Evolutionary conservation across 2,113 vertebrate genomes (phyloP).

Genomic region (Brachirus orientalis): DNA sequence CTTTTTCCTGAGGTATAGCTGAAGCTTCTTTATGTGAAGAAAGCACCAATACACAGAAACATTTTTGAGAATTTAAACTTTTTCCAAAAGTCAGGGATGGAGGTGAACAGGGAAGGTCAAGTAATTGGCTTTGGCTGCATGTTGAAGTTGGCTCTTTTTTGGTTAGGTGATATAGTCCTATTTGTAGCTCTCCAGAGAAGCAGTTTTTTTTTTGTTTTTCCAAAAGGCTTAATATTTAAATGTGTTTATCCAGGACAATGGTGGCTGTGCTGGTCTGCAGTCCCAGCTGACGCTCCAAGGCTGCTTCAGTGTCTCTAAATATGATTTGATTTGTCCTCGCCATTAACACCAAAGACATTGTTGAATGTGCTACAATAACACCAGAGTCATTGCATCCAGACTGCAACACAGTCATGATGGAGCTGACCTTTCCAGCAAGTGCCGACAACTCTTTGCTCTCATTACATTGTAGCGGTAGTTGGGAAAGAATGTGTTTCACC

Average conservation of each 20-base stretch:
- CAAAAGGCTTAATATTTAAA: no score
- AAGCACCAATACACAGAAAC: no score
- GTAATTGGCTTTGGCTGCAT: no score
- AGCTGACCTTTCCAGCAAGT: slow-evolving; percentile 21
- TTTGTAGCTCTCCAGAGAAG: not conserved
- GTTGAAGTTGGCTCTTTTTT: no score
- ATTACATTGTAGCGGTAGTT: not conserved
- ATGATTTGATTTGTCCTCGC: not conserved
- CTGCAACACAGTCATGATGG: not conserved
- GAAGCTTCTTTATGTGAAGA: no score
- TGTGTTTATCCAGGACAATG: no score
- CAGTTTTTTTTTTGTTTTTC: no score
- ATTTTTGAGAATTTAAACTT: no score
- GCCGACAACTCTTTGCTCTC: not conserved
- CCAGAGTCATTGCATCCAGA: no score
- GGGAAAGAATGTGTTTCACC: not conserved
- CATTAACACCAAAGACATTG: not conserved
- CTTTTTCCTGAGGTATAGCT: no score
- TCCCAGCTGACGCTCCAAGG: not conserved
- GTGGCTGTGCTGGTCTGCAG: not conserved
- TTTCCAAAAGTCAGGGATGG: no score
- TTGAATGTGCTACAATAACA: not conserved
- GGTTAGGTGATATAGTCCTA: not conserved
- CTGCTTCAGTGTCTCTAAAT: not conserved
- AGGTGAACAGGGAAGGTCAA: no score